A percentile compares a stretch with the other conserved stretches of the same genome.
phyloP scores from a whole-genome alignment of 2,797 vertebrate species.

The Hydrolagus colliei region DNA sequence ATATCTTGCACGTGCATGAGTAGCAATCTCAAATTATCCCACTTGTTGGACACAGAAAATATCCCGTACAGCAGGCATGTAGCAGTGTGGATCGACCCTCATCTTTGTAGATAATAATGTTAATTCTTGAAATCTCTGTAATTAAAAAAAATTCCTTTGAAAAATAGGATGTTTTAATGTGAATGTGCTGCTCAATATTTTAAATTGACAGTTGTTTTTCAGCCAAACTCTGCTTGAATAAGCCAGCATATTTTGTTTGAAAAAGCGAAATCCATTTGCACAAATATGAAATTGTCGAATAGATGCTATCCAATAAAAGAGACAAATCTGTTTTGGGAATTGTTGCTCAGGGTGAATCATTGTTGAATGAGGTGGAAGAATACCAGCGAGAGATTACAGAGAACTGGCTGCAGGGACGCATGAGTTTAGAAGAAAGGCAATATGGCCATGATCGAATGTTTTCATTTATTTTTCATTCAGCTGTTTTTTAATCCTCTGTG shows the following conservation, averaged over 20 bases:
- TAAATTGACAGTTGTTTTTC: background rate
- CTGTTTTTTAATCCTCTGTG: background rate
- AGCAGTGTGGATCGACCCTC: too few species aligned
- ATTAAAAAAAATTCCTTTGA: too few species aligned
- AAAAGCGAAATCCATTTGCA: too few species aligned
- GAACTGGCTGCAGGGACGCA: background rate
- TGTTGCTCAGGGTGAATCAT: background rate
- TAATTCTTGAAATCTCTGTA: too few species aligned
- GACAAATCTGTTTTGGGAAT: background rate
- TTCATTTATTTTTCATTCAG: background rate
- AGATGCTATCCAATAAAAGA: background rate
- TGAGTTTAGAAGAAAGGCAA: background rate
- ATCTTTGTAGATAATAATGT: too few species aligned
- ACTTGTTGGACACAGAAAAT: too few species aligned
- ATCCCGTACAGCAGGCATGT: too few species aligned
- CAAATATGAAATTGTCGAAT: background rate
- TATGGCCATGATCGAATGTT: constrained; percentile 7
- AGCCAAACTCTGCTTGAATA: background rate
- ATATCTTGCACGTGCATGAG: too few species aligned
- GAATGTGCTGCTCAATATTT: background rate
- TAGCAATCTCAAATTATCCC: too few species aligned
- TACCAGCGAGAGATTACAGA: background rate
- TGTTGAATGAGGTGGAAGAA: background rate
- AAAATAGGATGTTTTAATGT: background rate
- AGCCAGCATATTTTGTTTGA: background rate